Percentiles rank a stretch among this genome's conserved stretches.
phyloP scores from a whole-genome alignment of 2,888 invertebrate genomes.

The Lycia hirtaria region DNA sequence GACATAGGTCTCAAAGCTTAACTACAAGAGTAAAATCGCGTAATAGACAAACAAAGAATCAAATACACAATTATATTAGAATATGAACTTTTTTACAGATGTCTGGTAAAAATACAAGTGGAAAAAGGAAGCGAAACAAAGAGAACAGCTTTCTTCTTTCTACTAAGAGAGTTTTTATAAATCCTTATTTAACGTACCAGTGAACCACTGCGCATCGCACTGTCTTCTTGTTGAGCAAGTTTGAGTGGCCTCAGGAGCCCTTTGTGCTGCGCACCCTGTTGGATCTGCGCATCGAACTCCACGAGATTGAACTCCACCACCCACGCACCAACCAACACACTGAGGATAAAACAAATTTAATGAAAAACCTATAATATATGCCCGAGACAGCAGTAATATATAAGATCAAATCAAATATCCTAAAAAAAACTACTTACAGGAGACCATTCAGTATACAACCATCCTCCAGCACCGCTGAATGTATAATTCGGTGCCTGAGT shows the following conservation, averaged over 20 bases:
- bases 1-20: no score
- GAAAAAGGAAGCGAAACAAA: no score
- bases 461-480: constrained; percentile 76
- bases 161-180: no score
- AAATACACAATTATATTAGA: no score
- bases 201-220: constrained; percentile 93
- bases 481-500: constrained; percentile 63
- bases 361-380: neutral
- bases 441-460: constrained; percentile 87
- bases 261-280: constrained; percentile 85
- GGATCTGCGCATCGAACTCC: constrained; percentile 89
- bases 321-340: constrained; percentile 91
- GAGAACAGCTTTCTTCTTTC: no score
- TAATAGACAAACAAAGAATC: no score
- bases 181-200: no score
- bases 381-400: no score
- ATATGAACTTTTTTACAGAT: no score
- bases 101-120: no score
- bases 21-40: no score
- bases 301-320: constrained; percentile 90
- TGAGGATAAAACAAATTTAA: constrained; percentile 49
- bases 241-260: constrained; percentile 86
- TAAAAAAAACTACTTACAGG: constrained; percentile 65
- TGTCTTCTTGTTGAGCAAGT: constrained; percentile 89
- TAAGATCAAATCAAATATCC: neutral